Conservation (phyloP, 2,113 vertebrate species). For the Tringa solitaria region DNA sequence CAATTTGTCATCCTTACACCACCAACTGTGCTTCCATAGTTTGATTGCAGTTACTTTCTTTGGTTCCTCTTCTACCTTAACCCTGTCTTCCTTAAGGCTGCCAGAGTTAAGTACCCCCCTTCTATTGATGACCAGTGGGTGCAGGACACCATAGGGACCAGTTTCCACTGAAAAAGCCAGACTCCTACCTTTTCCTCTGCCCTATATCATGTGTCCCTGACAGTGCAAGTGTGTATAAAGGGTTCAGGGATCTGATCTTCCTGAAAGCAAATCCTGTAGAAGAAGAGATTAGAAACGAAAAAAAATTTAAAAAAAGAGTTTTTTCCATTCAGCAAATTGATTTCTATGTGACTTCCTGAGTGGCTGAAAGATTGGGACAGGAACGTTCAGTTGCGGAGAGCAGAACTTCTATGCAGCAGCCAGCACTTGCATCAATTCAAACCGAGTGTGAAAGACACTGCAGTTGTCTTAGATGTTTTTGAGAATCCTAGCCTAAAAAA, state of each 20-base stretch:
- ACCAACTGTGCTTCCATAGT: neutral
- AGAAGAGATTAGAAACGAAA: neutral
- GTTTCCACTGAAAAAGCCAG: neutral
- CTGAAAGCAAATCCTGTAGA: neutral
- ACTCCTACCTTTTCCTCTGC: neutral
- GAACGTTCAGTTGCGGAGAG: accelerated
- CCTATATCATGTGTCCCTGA: accelerated
- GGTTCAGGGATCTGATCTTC: neutral
- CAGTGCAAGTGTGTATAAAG: neutral
- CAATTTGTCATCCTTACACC: neutral
- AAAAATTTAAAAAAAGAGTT: neutral
- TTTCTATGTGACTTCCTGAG: neutral
- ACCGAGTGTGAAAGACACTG: neutral
- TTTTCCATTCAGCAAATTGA: neutral
- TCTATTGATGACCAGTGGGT: neutral
- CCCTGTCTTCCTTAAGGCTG: neutral
- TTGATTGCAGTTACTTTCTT: neutral
- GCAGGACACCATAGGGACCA: neutral
- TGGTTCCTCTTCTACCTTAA: neutral
- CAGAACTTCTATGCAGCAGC: neutral
- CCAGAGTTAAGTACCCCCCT: neutral
- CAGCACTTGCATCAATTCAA: neutral
- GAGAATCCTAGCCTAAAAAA: neutral
- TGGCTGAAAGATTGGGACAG: neutral
- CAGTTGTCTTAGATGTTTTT: neutral